Base-by-base conservation (phyloP, 1,140 invertebrate species). In the Drosophila lacertosa region DNA sequence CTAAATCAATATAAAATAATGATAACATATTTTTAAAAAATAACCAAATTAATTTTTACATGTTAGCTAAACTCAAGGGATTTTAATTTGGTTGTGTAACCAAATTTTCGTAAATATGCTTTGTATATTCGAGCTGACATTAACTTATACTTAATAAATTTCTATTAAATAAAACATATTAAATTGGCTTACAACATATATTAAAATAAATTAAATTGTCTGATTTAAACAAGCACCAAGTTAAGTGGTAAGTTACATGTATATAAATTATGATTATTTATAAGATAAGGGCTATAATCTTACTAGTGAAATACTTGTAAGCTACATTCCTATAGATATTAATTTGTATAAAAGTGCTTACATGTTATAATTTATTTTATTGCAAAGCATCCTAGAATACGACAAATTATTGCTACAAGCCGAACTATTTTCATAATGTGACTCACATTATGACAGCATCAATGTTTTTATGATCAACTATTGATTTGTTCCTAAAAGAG, bases 371-470 rank as follows among this genome's bases (percentile, higher is more conserved):
- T 63, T 68, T 60, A n/a, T 53, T 68, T 68, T 68, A 68, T 50
- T 24, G 39, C 65, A 16, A 35, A 33, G 24, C 65, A 40, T 54
- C 67, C 42, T 50, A 70, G 67, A 51, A 44, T 68, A 53, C 32
- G 16, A 53, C 37, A 68, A 18, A 62, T 68, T 45, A 51, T 68
- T 18, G 15, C 24, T 24, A 16, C 44, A 40, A 11, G 20, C 57
- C 13, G 37, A 18, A 20, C 47, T 53, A 15, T 54, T 22, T 42
- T 32, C 18, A 26, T 32, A 51, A 51, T 50, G 58, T 70, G 68
- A 64, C 24, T 74, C 67, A 65, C 42, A 60, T 60, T 74, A 71
- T 66, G 68, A 74, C 72, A 71, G 26, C 67, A 74, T 71, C 65
- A 59, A 47, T 74, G 55, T 66, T 58, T 58, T 60, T 58, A 35